Evolutionary conservation across 2,888 invertebrate species (phyloP), one percentile per base, ranked within the genome.

Genomic region (Cactoblastis cactorum): DNA sequence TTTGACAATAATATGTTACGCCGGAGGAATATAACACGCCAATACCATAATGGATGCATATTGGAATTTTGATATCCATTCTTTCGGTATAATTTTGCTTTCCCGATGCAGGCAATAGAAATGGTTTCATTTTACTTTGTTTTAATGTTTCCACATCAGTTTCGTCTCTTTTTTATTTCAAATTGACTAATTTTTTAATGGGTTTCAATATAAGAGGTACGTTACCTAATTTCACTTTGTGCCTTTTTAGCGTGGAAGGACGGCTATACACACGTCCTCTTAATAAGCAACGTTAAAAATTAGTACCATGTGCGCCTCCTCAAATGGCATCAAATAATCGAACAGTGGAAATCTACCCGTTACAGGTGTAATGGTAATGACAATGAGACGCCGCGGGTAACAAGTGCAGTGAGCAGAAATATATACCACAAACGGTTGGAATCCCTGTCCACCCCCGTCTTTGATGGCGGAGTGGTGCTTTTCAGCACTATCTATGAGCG

Each of bases 1-100:
- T 86, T 84, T 83, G 83, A 83, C 77, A 78, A 74, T 79, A 81
- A 83, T 80, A 73, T 74, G 81, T 77, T 74, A 81, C 78, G 82
- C 74, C 72, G 70, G 75, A 77, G 73, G 72, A 75, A 78, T 74
- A 71, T 76, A 80, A 76, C 75, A 81, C 79, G 81, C 75, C 74
- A 77, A 80, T 80, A 63, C 66, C 59, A 57, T 77, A 74, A 80
- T 75, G 64, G 57, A 59, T 63, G 59, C 61, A 59, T 57, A 58
- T 62, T 56, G 50, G 59, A 58, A 54, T 59, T 54, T 48, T 52
- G 53, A 58, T 63, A 50, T 49, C 43, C 43, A 47, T 52, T 50
- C 24, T 35, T 52, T 50, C 33, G 39, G 47, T 38, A 47, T 45
- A 32, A 49, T 39, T 49, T 49, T 41, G 5, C 49, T 9, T 22